Conservation (phyloP, 2,797 vertebrate genomes). For the Pseudomugil gertrudae region DNA sequence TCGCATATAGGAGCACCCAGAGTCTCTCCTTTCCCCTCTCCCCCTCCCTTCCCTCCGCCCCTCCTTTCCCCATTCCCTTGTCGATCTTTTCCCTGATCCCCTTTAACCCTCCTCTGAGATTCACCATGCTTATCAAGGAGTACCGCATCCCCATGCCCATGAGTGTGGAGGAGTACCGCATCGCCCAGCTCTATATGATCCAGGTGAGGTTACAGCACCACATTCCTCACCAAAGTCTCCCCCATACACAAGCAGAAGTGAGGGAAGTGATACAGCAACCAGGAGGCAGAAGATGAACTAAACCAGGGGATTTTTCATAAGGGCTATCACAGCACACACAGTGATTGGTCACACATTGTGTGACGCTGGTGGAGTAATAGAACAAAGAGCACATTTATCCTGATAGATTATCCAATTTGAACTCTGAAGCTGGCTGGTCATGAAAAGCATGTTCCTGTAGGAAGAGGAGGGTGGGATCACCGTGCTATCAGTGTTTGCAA, state of each 20-base stretch:
- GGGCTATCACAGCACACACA: slow-evolving; percentile 7
- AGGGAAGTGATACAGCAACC: slow-evolving; percentile 1
- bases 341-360: slow-evolving; percentile 52
- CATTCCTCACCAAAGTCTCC: not conserved
- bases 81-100: slow-evolving; percentile 52
- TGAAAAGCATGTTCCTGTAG: slow-evolving; percentile 33
- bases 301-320: slow-evolving; percentile 17
- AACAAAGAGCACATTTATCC: slow-evolving; percentile 70
- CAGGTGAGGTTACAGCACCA: slow-evolving; percentile 84
- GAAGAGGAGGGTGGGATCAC: slow-evolving; percentile 1
- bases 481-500: not conserved
- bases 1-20: slow-evolving; percentile 65
- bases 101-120: slow-evolving; percentile 26
- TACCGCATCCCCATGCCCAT: slow-evolving; percentile 96
- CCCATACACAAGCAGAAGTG: slow-evolving; percentile 4
- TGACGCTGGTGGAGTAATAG: slow-evolving; percentile 33
- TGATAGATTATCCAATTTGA: slow-evolving; percentile 68
- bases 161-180: slow-evolving; percentile 99
- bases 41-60: slow-evolving; percentile 35
- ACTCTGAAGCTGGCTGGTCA: slow-evolving; percentile 43
- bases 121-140: slow-evolving; percentile 97
- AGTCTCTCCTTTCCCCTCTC: slow-evolving; percentile 45
- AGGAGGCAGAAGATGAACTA: not conserved
- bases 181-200: slow-evolving; percentile 99
- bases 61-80: slow-evolving; percentile 41